Evolutionary conservation across 1,140 invertebrate species (phyloP).

Genomic region (Subanguina moxae): DNA sequence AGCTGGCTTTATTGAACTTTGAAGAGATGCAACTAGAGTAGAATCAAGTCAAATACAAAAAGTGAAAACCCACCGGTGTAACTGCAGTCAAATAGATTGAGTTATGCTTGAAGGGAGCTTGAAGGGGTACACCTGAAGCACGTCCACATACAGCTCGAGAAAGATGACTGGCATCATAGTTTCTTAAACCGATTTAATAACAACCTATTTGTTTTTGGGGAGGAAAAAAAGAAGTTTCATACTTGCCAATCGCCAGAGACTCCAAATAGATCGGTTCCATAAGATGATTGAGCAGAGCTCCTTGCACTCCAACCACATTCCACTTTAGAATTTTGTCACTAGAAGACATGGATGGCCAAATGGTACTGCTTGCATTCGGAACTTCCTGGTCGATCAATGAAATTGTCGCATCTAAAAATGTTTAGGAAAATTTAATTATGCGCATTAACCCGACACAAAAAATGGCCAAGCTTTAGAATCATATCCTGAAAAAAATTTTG

Average conservation of each 20-base stretch:
- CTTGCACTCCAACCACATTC: conserved; percentile 11
- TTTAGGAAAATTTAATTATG: not conserved
- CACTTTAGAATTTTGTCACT: conserved; percentile 14
- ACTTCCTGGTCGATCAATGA: conserved; percentile 2
- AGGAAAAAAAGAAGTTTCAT: not conserved
- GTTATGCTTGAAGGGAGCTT: conserved; percentile 4
- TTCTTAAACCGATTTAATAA: not conserved
- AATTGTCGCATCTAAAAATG: not conserved
- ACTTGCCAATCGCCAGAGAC: not conserved
- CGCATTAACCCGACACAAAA: not conserved
- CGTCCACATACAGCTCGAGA: not conserved
- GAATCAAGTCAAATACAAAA: conserved; percentile 1
- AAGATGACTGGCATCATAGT: conserved; percentile 9
- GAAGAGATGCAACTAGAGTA: too few relatives aligned
- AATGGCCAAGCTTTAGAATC: not conserved
- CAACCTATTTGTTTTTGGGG: too few relatives aligned
- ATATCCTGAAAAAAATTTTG: not conserved
- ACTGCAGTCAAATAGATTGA: not conserved
- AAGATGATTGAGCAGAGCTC: not conserved
- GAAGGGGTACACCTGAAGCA: not conserved
- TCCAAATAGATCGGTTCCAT: conserved; percentile 9
- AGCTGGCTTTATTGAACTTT: too few relatives aligned
- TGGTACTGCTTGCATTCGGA: not conserved
- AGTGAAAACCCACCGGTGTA: conserved; percentile 1
- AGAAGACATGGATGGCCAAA: conserved; percentile 12